Conservation (phyloP, 2,797 vertebrate species). For the Hephaestus fuliginosus region DNA sequence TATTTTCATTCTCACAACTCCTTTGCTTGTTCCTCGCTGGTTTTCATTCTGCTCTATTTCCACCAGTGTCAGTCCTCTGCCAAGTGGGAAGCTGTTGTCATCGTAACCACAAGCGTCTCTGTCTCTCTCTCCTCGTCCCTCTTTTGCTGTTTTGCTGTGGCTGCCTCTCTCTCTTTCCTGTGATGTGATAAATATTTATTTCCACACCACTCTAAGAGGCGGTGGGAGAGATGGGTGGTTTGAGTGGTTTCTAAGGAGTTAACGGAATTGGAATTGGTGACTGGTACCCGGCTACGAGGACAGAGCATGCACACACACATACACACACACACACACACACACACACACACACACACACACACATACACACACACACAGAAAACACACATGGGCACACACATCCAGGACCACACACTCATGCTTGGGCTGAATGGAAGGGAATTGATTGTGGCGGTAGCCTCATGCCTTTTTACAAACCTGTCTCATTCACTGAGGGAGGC, state of each 20-base stretch:
- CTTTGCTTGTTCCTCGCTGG: constrained; percentile 51
- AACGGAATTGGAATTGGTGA: constrained; percentile 65
- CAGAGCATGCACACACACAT: constrained; percentile 2
- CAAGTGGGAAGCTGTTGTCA: constrained; percentile 68
- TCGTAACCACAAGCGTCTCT: constrained; percentile 67
- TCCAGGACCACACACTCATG: neutral
- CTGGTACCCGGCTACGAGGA: constrained; percentile 41
- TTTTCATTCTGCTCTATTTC: constrained; percentile 37
- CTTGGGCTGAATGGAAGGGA: constrained; percentile 43
- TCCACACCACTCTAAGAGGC: constrained; percentile 38
- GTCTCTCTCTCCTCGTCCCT: constrained; percentile 28
- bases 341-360: constrained; percentile 9
- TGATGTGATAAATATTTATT: constrained; percentile 81
- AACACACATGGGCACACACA: constrained; percentile 15
- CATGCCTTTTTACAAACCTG: constrained; percentile 67
- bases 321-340: constrained; percentile 27
- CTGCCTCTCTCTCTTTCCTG: constrained; percentile 42
- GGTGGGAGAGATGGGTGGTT: constrained; percentile 24
- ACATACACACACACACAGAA: constrained; percentile 12
- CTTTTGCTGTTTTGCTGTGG: constrained; percentile 2
- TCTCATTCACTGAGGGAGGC: constrained; percentile 66
- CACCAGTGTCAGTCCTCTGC: constrained; percentile 62
- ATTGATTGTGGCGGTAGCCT: constrained; percentile 69
- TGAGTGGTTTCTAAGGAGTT: constrained; percentile 71
- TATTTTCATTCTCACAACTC: constrained; percentile 60